Percentiles rank a stretch among this genome's conserved stretches.
phyloP scores from a whole-genome alignment of 2,888 invertebrate genomes.

The Loripinus fragilis region DNA sequence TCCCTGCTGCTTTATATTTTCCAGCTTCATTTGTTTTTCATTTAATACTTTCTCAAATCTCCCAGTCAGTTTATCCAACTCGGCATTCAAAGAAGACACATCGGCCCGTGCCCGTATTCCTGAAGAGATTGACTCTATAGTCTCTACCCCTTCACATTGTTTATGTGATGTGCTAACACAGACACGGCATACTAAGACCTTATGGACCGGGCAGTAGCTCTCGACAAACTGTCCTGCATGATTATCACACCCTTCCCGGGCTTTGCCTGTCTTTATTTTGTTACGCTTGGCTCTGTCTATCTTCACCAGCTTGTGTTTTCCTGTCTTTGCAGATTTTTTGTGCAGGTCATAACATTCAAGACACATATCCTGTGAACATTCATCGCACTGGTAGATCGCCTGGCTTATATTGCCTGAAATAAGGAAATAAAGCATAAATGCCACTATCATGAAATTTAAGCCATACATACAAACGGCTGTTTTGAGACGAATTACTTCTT shows the following conservation, averaged over 20 bases:
- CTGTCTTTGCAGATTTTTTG: neutral
- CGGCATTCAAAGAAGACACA: neutral
- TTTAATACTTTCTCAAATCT: slow-evolving; percentile 6
- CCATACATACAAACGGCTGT: too few species aligned
- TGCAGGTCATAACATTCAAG: neutral
- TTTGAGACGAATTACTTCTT: too few species aligned
- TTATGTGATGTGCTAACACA: slow-evolving; percentile 5
- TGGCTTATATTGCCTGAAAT: slow-evolving; percentile 4
- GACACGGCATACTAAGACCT: neutral
- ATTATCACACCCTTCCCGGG: neutral
- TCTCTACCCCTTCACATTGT: neutral
- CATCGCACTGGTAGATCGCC: neutral
- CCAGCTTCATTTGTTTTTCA: slow-evolving; percentile 7
- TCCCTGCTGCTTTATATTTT: neutral
- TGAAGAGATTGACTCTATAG: neutral
- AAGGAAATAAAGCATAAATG: too few species aligned
- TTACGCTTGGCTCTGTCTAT: neutral
- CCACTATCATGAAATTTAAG: too few species aligned
- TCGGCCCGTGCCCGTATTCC: neutral
- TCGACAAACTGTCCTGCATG: slow-evolving; percentile 13
- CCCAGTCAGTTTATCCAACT: neutral
- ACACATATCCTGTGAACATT: neutral
- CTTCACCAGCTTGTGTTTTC: neutral
- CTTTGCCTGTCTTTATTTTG: neutral
- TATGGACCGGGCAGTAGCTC: neutral